Conservation (phyloP, 2,797 vertebrate genomes). For the Macropodus opercularis region DNA sequence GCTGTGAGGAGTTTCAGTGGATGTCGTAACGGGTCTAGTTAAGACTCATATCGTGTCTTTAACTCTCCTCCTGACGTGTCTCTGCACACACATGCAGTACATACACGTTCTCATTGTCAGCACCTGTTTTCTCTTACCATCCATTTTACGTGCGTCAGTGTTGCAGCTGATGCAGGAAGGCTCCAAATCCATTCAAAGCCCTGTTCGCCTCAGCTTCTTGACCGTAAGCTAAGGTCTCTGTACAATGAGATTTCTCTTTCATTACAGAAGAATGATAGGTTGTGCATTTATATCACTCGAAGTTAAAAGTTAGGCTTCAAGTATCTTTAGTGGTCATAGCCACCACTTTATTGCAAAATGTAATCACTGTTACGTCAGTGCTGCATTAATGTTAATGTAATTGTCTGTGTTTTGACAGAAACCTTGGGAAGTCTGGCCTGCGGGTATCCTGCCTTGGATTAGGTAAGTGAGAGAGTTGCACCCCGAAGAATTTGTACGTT, state of each 20-base stretch:
- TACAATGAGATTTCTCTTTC: constrained; percentile 10
- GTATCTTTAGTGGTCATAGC: constrained; percentile 9
- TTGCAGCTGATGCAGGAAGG: constrained; percentile 22
- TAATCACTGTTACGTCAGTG: constrained; percentile 41
- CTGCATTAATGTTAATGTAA: constrained; percentile 48
- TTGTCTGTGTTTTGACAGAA: constrained; percentile 85
- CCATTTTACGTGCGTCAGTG: constrained; percentile 33
- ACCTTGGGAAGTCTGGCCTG: constrained; percentile 96
- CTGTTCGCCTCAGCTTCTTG: constrained; percentile 16
- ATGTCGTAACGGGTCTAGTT: constrained; percentile 60
- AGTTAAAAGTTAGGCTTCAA: background rate
- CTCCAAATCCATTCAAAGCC: constrained; percentile 37
- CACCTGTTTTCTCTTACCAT: constrained; percentile 10
- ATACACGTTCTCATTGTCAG: constrained; percentile 7
- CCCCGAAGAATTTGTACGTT: constrained; percentile 11
- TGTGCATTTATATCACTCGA: constrained; percentile 23
- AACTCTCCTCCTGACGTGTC: constrained; percentile 28
- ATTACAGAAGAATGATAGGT: constrained; percentile 5
- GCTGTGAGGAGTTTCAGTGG: constrained; percentile 52
- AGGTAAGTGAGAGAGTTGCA: constrained; percentile 79
- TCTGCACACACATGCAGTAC: background rate
- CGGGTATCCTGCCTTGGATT: constrained; percentile 97
- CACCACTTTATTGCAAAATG: constrained; percentile 16
- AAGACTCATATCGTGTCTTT: constrained; percentile 42
- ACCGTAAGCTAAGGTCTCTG: constrained; percentile 25